phyloP scores from a whole-genome alignment of 2,113 vertebrate genomes.

The Aegithalos caudatus region DNA sequence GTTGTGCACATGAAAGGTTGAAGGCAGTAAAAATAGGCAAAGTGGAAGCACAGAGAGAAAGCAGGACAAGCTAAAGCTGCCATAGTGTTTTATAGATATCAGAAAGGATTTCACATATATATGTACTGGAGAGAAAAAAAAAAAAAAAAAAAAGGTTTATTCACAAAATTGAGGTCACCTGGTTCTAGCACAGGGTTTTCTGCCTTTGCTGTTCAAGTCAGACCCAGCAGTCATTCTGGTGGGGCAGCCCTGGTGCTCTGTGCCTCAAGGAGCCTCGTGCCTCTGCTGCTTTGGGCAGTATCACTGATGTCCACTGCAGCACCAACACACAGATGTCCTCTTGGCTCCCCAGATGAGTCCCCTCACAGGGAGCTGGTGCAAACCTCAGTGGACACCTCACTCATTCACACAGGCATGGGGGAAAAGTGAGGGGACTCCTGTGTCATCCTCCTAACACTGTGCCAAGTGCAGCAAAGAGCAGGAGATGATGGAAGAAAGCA shows the following conservation, averaged over 20 bases:
- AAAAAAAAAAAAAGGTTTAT: no score
- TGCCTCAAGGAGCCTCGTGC: neutral
- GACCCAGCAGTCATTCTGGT: neutral
- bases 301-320: neutral
- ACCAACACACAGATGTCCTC: neutral
- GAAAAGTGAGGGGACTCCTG: neutral
- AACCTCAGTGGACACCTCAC: neutral
- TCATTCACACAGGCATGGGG: neutral
- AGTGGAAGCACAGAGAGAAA: neutral
- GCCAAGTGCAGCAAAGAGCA: neutral
- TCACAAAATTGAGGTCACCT: neutral
- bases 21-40: neutral
- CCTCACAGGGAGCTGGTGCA: fast-evolving
- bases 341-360: neutral
- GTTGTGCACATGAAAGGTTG: neutral
- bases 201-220: neutral
- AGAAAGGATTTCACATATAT: neutral
- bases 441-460: neutral
- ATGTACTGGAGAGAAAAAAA: neutral
- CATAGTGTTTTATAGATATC: neutral
- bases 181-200: neutral
- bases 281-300: neutral
- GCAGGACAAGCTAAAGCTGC: neutral
- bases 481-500: neutral
- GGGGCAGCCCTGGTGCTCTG: neutral